phyloP scores from a whole-genome alignment of 2,797 vertebrate genomes.

The Bovichtus diacanthus region DNA sequence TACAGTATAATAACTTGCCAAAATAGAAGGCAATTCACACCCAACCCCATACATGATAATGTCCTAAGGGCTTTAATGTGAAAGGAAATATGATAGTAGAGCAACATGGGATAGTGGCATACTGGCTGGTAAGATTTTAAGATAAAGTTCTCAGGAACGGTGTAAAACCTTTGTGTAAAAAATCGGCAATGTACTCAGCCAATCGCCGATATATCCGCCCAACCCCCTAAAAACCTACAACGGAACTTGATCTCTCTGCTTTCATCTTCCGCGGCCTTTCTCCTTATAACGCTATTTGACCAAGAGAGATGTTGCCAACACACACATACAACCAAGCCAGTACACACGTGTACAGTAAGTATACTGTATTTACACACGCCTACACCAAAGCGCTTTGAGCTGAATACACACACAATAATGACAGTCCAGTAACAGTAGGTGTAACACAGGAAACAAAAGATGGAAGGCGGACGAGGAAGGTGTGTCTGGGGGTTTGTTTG shows the following conservation, averaged over 20 bases:
- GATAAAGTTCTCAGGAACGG: too few species aligned
- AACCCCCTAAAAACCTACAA: neutral
- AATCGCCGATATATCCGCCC: too few species aligned
- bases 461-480: neutral
- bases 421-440: slow-evolving; percentile 21
- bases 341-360: neutral
- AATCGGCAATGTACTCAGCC: too few species aligned
- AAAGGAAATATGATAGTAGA: too few species aligned
- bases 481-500: neutral
- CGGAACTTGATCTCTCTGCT: slow-evolving; percentile 25
- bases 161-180: too few species aligned
- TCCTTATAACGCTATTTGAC: slow-evolving; percentile 56
- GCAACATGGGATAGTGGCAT: too few species aligned
- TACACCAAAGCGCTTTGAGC: slow-evolving; percentile 14
- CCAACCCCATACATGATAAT: too few species aligned
- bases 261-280: slow-evolving; percentile 39
- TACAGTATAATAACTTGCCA: neutral
- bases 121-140: too few species aligned
- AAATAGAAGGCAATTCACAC: too few species aligned
- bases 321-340: neutral
- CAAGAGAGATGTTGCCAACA: slow-evolving; percentile 13
- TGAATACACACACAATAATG: slow-evolving; percentile 26
- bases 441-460: slow-evolving; percentile 9
- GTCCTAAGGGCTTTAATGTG: too few species aligned
- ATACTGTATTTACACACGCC: neutral